A percentile compares a stretch with the other conserved stretches of the same genome.
Evolutionary conservation across 30 jellyfish, hydroid and myxozoan species (phyloP).

Genomic region (Pelagia noctiluca): DNA sequence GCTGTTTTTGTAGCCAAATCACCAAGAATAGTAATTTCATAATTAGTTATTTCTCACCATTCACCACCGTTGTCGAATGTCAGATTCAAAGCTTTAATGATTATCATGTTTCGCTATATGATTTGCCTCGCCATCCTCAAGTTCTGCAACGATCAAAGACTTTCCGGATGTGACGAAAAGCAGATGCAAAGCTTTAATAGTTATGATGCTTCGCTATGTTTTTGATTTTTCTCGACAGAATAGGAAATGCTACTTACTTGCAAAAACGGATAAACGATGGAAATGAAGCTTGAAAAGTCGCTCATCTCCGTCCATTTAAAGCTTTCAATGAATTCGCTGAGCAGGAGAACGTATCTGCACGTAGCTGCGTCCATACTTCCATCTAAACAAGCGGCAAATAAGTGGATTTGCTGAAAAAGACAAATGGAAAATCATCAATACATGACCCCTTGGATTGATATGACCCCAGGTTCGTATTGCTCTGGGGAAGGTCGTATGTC

Average conservation of each 20-base stretch:
- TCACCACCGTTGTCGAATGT: no score
- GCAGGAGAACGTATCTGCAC: conserved; percentile 60
- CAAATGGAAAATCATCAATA: neutral
- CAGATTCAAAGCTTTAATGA: no score
- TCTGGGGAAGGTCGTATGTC: no score
- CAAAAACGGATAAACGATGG: conserved; percentile 58
- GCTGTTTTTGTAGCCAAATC: no score
- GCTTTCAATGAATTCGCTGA: conserved; percentile 60
- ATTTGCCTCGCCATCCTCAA: no score
- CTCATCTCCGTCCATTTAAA: conserved; percentile 47
- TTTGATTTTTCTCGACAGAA: no score
- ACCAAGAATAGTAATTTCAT: no score
- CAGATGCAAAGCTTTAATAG: neutral
- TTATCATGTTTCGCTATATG: no score
- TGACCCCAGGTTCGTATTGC: no score
- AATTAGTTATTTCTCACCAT: no score
- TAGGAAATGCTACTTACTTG: conserved; percentile 18
- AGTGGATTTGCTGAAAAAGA: conserved; percentile 53
- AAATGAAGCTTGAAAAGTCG: conserved; percentile 48
- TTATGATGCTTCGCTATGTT: neutral
- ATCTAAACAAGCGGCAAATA: conserved; percentile 68
- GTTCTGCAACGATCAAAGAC: no score
- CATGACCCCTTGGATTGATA: no score
- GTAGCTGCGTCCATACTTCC: conserved; percentile 74
- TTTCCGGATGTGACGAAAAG: neutral